These are phyloP conservation scores for Theonella swinhoei DNA, from an alignment of 37 sponge, comb jelly and placozoan genomes.

Conservation along the genomic window DNA sequence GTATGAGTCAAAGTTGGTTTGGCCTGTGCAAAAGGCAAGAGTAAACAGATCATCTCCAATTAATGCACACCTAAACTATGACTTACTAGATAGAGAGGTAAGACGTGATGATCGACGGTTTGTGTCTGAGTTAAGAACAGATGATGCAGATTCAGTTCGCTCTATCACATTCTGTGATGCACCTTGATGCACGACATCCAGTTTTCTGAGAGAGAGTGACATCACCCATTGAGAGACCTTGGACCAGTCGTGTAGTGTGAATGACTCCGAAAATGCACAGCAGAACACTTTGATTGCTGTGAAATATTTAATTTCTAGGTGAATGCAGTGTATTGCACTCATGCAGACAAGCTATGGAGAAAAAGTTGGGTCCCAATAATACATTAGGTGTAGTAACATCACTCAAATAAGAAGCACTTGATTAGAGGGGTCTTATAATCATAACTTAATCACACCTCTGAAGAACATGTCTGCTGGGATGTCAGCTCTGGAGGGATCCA, in stretches of 20 bases:
- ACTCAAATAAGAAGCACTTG: too few species aligned
- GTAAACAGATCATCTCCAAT: background rate
- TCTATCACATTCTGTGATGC: background rate
- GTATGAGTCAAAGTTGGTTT: background rate
- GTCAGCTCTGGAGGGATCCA: background rate
- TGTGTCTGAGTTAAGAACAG: background rate
- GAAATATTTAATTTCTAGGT: too few species aligned
- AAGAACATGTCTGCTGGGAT: constrained; percentile 20
- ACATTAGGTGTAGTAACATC: too few species aligned
- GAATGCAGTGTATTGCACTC: too few species aligned
- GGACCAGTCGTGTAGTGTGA: constrained; percentile 34
- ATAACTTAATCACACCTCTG: constrained; percentile 39
- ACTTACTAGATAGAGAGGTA: background rate
- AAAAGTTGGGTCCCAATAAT: too few species aligned
- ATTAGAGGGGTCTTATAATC: too few species aligned
- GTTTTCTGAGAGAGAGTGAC: constrained; percentile 17
- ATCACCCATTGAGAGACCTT: constrained; percentile 31
- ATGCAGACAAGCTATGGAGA: too few species aligned
- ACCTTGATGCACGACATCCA: background rate
- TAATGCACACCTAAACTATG: background rate
- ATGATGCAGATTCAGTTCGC: background rate
- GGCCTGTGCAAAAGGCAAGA: background rate
- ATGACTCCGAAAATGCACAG: constrained; percentile 27
- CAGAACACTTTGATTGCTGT: constrained; percentile 48
- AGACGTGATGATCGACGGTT: background rate